A percentile compares a stretch with the other conserved stretches of the same genome.
phyloP scores from a whole-genome alignment of 2,113 vertebrate species.

The Phoenicopterus ruber region DNA sequence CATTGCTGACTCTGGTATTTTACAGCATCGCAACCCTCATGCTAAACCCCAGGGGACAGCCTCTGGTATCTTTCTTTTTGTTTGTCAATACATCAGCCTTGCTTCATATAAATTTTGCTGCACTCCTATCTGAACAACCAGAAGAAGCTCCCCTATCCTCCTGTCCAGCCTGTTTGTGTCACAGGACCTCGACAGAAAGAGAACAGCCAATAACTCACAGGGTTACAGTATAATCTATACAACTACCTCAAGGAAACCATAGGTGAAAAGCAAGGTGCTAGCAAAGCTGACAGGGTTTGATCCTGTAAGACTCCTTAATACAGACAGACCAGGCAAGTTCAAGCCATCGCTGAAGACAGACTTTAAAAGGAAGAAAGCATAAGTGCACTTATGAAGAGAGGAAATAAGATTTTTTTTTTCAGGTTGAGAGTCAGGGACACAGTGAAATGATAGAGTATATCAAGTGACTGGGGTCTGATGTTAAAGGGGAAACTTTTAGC shows the following conservation, averaged over 20 bases:
- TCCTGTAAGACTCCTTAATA: not conserved
- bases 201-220: not conserved
- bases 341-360: not conserved
- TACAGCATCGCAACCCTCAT: not conserved
- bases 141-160: not conserved
- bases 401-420: not conserved
- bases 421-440: not conserved
- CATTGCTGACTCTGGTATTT: not conserved
- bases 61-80: not conserved
- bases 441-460: not conserved
- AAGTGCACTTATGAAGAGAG: not conserved
- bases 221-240: not conserved
- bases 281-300: not conserved
- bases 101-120: not conserved
- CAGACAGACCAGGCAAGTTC: not conserved
- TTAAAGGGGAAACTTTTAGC: not conserved
- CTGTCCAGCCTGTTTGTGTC: not conserved
- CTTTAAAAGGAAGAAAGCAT: not conserved
- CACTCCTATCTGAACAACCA: not conserved
- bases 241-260: not conserved
- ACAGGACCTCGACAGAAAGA: not conserved
- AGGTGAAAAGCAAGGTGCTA: not conserved
- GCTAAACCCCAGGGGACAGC: not conserved
- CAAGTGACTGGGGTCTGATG: not conserved
- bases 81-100: not conserved